Conservation (phyloP, 2,888 invertebrate species). For the Himalopsyche anomala region DNA sequence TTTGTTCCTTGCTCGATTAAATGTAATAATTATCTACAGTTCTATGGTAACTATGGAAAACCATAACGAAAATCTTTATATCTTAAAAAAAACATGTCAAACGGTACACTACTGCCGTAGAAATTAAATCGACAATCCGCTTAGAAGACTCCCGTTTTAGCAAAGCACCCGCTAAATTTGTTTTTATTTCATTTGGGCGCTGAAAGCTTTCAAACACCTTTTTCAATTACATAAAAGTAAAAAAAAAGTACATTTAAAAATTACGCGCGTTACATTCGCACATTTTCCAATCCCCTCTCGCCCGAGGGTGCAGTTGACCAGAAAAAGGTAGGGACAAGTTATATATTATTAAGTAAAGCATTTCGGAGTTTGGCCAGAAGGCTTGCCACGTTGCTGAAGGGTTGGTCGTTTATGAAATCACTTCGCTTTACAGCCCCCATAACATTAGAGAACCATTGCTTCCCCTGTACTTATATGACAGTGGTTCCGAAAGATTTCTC, state of each 20-base stretch:
- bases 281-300: constrained; percentile 2
- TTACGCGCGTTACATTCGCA: constrained; percentile 26
- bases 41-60: too few relatives aligned
- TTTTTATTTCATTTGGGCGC: constrained; percentile 17
- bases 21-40: too few relatives aligned
- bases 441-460: constrained; percentile 34
- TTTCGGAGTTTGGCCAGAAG: constrained; percentile 17
- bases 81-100: too few relatives aligned
- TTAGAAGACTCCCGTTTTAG: constrained; percentile 1
- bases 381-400: constrained; percentile 20
- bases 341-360: constrained; percentile 26
- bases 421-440: constrained; percentile 12
- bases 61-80: too few relatives aligned
- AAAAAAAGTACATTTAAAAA: constrained; percentile 20
- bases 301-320: constrained; percentile 30
- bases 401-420: constrained; percentile 34
- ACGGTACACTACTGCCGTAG: not conserved
- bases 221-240: constrained; percentile 27
- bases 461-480: constrained; percentile 13
- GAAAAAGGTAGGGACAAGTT: constrained; percentile 34
- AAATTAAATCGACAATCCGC: constrained; percentile 29
- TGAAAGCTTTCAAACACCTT: constrained; percentile 22
- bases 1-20: too few relatives aligned
- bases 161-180: constrained; percentile 21
- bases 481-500: not conserved